Evolutionary conservation across 2,888 invertebrate species (phyloP).

Genomic region (Perizoma flavofasciatum): DNA sequence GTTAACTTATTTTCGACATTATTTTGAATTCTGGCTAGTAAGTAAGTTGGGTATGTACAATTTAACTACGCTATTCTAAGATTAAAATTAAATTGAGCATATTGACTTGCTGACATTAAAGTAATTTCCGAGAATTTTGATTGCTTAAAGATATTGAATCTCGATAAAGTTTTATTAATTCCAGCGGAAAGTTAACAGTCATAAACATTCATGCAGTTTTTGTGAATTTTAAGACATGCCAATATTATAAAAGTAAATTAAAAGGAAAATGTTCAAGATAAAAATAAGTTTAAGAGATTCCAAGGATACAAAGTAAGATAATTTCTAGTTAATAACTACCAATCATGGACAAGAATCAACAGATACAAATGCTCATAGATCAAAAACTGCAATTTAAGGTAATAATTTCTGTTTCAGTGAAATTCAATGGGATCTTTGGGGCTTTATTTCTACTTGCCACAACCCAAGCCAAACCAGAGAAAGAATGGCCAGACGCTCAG

Average conservation of each 20-base stretch:
- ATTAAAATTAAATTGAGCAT: constrained; percentile 8
- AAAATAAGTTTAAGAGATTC: constrained; percentile 5
- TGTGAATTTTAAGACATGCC: background rate
- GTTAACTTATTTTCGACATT: background rate
- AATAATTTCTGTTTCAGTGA: constrained; percentile 39
- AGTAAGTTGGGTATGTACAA: background rate
- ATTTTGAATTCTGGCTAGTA: background rate
- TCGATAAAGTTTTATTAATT: constrained; percentile 4
- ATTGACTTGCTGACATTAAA: constrained; percentile 1
- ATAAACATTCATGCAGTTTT: background rate
- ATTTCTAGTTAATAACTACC: background rate
- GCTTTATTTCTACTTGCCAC: constrained; percentile 22
- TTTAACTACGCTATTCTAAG: background rate
- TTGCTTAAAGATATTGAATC: constrained; percentile 1
- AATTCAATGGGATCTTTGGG: constrained; percentile 29
- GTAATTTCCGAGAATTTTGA: constrained; percentile 1
- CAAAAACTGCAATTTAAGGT: too few species aligned
- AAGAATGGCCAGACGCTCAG: constrained; percentile 41
- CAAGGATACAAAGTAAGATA: constrained; percentile 14
- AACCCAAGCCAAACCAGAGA: constrained; percentile 10
- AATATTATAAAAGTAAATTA: background rate
- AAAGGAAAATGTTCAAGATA: constrained; percentile 9
- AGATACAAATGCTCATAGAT: too few species aligned
- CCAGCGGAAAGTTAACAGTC: constrained; percentile 1
- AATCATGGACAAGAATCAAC: background rate